A percentile compares a stretch with the other conserved stretches of the same genome.
phyloP scores from a whole-genome alignment of 2,888 invertebrate genomes.

The Lepidochrysops patricia region DNA sequence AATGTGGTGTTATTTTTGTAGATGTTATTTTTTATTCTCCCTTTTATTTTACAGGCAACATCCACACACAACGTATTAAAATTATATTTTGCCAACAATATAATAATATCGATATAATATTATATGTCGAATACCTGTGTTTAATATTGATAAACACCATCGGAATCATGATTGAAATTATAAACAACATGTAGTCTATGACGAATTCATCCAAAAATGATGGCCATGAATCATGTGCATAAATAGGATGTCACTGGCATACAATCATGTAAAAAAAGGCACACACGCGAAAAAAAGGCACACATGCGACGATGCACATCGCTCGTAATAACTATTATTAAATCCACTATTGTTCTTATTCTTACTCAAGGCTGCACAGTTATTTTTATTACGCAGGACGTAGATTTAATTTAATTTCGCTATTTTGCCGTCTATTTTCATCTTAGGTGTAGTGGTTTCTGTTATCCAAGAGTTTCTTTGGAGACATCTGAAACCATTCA shows the following conservation, averaged over 20 bases:
- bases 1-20: neutral
- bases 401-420: slow-evolving; percentile 66
- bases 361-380: neutral
- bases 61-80: neutral
- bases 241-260: neutral
- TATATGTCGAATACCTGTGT: too few relatives aligned
- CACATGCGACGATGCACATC: neutral
- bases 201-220: neutral
- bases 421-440: slow-evolving; percentile 65
- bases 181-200: neutral
- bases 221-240: neutral
- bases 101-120: too few relatives aligned
- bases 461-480: slow-evolving; percentile 37
- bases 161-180: neutral
- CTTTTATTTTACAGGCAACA: too few relatives aligned
- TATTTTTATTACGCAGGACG: slow-evolving; percentile 33
- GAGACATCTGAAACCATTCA: slow-evolving; percentile 36
- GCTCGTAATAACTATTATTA: neutral
- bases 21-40: neutral
- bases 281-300: neutral
- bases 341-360: neutral
- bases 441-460: slow-evolving; percentile 52
- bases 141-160: too few relatives aligned
- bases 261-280: neutral
- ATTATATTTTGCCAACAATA: too few relatives aligned